A percentile compares a stretch with the other conserved stretches of the same genome.
Conservation (phyloP, 2,113 vertebrate genomes). For the Meles meles region DNA sequence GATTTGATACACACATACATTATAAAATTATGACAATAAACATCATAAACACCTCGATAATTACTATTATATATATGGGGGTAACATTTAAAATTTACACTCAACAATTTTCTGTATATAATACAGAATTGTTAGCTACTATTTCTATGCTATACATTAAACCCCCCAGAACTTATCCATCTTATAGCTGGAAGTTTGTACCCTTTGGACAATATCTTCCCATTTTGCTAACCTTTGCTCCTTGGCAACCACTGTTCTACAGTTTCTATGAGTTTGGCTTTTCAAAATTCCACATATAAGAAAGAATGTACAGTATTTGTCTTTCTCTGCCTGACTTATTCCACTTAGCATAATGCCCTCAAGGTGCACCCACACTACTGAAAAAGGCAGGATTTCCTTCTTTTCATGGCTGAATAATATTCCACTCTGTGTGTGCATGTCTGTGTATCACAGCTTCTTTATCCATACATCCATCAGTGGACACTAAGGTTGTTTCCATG, state of each 20-base stretch:
- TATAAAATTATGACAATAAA: background rate
- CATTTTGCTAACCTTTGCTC: background rate
- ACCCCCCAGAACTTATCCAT: background rate
- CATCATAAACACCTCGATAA: background rate
- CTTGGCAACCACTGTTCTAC: background rate
- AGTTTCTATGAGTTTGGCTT: background rate
- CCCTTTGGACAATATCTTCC: background rate
- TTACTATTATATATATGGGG: background rate
- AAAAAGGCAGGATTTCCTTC: background rate
- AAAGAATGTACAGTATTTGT: background rate
- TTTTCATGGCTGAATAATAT: background rate
- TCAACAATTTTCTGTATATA: background rate
- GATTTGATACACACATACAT: background rate
- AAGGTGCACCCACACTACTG: background rate
- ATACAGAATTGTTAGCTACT: background rate
- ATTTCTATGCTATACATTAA: background rate
- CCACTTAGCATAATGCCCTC: background rate
- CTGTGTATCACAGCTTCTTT: background rate
- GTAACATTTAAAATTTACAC: background rate
- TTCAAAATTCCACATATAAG: background rate
- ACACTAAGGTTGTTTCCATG: background rate
- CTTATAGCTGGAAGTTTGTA: background rate
- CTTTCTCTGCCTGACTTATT: background rate
- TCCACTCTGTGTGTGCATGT: background rate
- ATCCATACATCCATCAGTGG: background rate